Evolutionary conservation across 92 coral and sea anemone species (phyloP), one percentile per base, ranked within the genome.

Genomic region (Epizoanthus illoricatus): DNA sequence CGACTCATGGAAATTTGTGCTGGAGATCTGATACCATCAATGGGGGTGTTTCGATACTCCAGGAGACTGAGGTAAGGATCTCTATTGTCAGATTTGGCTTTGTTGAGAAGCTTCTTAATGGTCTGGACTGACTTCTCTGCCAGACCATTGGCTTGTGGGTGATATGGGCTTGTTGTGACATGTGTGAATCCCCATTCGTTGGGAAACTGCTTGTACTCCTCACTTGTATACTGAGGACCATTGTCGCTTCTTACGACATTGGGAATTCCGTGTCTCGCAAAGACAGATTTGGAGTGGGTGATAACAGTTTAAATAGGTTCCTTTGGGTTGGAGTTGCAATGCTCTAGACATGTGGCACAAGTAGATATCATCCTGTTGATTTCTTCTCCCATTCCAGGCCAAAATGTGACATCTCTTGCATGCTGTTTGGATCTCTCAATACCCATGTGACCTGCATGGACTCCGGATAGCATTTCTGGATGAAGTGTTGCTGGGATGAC

Each of bases 361-460:
- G 65, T 86, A 4, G 86, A 71, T 64, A 88, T 70, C 84, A 80
- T 88, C 59, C 80, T 84, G 33, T 36, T 67, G 58, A 91, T 89
- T 71, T 89, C 78, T 20, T 72, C 84, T 15, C 75, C 81, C 91
- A 88, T 88, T 18, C 70, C 84, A 9, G 89, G 89, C 87, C 92
- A 89, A 52, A 74, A 89, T 42, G 82, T 21, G 10, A 85, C 78
- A 64, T 90, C 85, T 80, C 87, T 85, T 16, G 91, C 91, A 76
- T 92, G 74, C 16, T 78, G 74, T 45, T 89, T 89, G 72, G 84
- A 84, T 65, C 75, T 75, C 45, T 86, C 92, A 21, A 87, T 89
- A n/a, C 92, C 88, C 88, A 86, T 86, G 80, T 88, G 90, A 84
- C 92, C 89, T 54, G 74, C 80, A 69, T 85, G 89, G 42, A 91